Base-by-base conservation (phyloP, 2,888 invertebrate genomes). In the Lithophane semibrunnea region DNA sequence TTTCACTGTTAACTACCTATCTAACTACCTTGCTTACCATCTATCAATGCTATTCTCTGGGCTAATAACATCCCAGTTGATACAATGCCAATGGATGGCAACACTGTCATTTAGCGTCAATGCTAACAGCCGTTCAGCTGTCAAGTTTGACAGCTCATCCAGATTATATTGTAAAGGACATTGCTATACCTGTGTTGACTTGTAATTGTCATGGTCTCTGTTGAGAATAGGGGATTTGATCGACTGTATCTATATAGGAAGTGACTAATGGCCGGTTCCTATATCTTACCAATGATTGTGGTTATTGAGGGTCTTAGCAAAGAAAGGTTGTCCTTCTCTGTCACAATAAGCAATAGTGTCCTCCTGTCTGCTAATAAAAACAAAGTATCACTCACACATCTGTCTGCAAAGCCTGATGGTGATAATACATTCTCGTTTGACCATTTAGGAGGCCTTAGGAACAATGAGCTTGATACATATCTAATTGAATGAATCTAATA, bases 131-230 rank as follows among this genome's bases (percentile, higher is more conserved):
- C 67, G 54, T 13, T 29, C 52, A 65, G 49, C 54, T 68, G 83
- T 83, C 83, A 73, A 9, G 13, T 63, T 54, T 79, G 83, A 82
- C 73, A 83, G 69, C 66, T 83, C 56, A 58, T 60, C 68, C 44
- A 47, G 68, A 56, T 69, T 73, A 69, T 58, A 73, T 69, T 61
- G 72, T 82, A 5, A 47, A 66, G 61, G 52, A 54, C 10, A 60
- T 18, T n/a, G 18, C 5, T 47, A n/a, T 67, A 37, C 37, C 13
- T 49, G n/a, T 61, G 47, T 56, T 24, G 47, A 21, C 37, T 64
- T 60, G 82, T 75, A 49, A 81, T 63, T 61, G 49, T 29, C 18
- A 24, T 44, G 16, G 81, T 75, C 54, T 80, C 37, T 1, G 12
- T 21, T 12, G 61, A 49, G 42, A 56, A 49, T 61, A 12, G 21